These are phyloP conservation scores for Dryas iulia DNA, from an alignment of 1,140 invertebrate species.

Conservation along the genomic window DNA sequence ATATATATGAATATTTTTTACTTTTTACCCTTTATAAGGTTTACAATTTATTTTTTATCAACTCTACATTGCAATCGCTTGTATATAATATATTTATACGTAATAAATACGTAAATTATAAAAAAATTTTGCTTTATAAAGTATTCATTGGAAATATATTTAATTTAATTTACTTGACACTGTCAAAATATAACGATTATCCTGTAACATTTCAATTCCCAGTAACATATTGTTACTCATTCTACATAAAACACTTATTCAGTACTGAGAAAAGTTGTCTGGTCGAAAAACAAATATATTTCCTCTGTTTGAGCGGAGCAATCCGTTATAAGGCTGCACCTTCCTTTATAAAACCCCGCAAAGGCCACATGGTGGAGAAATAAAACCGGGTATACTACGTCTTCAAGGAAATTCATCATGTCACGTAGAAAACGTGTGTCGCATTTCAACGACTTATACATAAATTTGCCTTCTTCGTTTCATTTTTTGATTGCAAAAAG, in stretches of 20 bases:
- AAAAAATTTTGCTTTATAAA: too few species aligned
- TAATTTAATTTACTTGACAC: too few species aligned
- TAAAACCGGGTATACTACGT: slow-evolving; percentile 31
- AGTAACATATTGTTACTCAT: neutral
- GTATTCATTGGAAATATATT: too few species aligned
- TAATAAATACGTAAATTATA: too few species aligned
- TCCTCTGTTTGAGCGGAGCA: slow-evolving; percentile 17
- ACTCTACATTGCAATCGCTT: too few species aligned
- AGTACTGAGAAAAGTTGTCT: slow-evolving; percentile 9
- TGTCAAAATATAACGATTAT: too few species aligned
- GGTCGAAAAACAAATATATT: slow-evolving; percentile 29
- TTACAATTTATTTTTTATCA: too few species aligned
- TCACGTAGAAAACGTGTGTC: slow-evolving; percentile 31
- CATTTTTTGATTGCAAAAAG: slow-evolving; percentile 1
- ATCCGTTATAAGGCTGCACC: slow-evolving; percentile 29
- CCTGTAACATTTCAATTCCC: too few species aligned
- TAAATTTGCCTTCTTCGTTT: slow-evolving; percentile 12
- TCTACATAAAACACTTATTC: slow-evolving; percentile 6
- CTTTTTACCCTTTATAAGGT: too few species aligned
- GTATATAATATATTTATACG: too few species aligned
- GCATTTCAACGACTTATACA: slow-evolving; percentile 21
- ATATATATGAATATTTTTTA: too few species aligned
- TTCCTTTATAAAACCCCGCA: slow-evolving; percentile 31
- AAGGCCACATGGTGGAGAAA: slow-evolving; percentile 26
- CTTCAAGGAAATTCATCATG: slow-evolving; percentile 32